Evolutionary conservation across 2,888 invertebrate species (phyloP), one percentile per base, ranked within the genome.

Genomic region (Eilema sororculum): DNA sequence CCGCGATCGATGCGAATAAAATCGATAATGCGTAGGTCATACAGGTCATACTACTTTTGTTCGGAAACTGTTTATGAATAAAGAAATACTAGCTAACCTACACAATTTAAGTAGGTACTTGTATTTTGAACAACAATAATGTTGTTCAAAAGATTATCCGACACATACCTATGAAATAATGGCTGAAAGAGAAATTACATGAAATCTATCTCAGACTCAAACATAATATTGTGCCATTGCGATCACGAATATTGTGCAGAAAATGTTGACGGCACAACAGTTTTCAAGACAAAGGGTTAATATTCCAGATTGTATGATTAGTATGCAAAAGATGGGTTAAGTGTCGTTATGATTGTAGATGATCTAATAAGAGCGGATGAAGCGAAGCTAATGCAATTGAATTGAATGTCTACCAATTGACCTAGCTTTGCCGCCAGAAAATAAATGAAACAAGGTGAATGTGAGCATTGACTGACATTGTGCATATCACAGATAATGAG

Each of bases 361-460:
- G 90, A 91, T 89, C 90, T 91, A 90, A 90, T 87, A 86, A 83
- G 74, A 81, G 71, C 87, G 88, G 89, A 90, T 84, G 87, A 81
- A 84, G 86, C 80, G 87, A 81, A 84, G 86, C 80, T 87, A 86
- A 90, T 86, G 82, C 78, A 87, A 90, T 89, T 89, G 80, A 87
- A 90, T 89, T 89, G 80, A 85, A 89, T 88, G 82, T 81, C 77
- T 78, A 78, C 74, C 74, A 80, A 84, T 82, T 78, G 83, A 76
- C 70, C 72, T 69, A 67, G 67, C 70, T 63, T 63, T 59, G 69
- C 59, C 6, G 46, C 13, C 61, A 70, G 66, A 61, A 66, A 63
- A 65, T 41, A 62, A 62, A 62, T 16, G 16, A 41, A 24, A 41
- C 37, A 24, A 62, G 9, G 41, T 25, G 20, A 4, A 62, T 62